These are phyloP conservation scores for Bos taurus DNA, from an alignment of 2,113 vertebrate genomes.

Conservation along the genomic window DNA sequence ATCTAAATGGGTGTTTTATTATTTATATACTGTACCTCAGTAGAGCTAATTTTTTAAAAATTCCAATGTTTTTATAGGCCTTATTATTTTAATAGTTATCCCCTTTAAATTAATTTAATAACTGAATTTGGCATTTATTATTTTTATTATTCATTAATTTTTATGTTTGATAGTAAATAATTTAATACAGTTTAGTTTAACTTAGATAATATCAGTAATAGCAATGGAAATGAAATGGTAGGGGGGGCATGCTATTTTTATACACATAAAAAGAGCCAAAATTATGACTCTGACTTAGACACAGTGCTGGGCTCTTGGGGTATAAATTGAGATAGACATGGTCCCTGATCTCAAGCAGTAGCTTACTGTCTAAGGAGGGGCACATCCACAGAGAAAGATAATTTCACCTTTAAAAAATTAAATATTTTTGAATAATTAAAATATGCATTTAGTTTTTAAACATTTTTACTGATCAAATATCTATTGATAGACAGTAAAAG, in stretches of 20 bases:
- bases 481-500: not conserved
- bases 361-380: not conserved
- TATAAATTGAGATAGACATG: not conserved
- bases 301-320: not conserved
- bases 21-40: not conserved
- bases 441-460: not conserved
- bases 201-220: not conserved
- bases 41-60: not conserved
- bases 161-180: not conserved
- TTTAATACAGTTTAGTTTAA: not conserved
- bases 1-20: not conserved
- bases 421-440: not conserved
- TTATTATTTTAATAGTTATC: not conserved
- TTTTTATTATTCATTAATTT: not conserved
- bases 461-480: not conserved
- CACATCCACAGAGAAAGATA: not conserved
- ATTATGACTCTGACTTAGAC: not conserved
- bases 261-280: not conserved
- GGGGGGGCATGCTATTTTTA: not conserved
- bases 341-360: not conserved
- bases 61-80: not conserved
- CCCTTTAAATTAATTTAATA: not conserved
- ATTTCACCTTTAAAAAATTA: not conserved
- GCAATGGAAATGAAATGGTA: not conserved
- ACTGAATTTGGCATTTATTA: not conserved